These are phyloP conservation scores for Eidolon dupreanum DNA, from an alignment of 2,797 vertebrate genomes.

Conservation along the genomic window DNA sequence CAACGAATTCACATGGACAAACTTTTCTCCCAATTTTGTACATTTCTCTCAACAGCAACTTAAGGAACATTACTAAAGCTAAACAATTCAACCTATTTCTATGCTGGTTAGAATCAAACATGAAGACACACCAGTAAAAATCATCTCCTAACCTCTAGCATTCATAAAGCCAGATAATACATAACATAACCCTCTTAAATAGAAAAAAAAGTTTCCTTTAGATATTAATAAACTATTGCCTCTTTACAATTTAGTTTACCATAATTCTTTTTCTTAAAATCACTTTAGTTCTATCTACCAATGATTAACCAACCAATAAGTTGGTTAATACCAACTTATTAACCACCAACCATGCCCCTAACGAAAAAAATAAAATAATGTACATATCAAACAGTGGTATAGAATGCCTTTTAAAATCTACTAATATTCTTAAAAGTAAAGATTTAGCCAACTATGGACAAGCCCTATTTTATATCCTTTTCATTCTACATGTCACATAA, in stretches of 20 bases:
- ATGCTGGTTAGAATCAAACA: not conserved
- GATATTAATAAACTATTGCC: not conserved
- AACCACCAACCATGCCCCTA: not conserved
- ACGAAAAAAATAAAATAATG: not conserved
- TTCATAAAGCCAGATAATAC: not conserved
- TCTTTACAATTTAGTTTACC: not conserved
- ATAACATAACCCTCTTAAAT: not conserved
- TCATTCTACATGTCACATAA: not conserved
- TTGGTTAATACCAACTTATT: not conserved
- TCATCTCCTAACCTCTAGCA: not conserved
- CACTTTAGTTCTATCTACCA: not conserved
- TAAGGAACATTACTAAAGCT: not conserved
- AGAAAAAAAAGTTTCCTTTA: not conserved
- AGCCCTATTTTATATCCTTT: not conserved
- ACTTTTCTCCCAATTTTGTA: not conserved
- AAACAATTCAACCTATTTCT: not conserved
- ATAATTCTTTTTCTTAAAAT: not conserved
- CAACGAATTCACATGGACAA: not conserved
- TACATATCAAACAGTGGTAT: not conserved
- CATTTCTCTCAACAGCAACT: slow-evolving; percentile 20
- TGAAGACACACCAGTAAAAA: not conserved
- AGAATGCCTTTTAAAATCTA: not conserved
- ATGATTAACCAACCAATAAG: no score
- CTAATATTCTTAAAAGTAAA: not conserved
- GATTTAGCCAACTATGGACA: not conserved